A percentile compares a stretch with the other conserved stretches of the same genome.
Conservation (phyloP, 1,140 invertebrate species). For the Vanessa atalanta region DNA sequence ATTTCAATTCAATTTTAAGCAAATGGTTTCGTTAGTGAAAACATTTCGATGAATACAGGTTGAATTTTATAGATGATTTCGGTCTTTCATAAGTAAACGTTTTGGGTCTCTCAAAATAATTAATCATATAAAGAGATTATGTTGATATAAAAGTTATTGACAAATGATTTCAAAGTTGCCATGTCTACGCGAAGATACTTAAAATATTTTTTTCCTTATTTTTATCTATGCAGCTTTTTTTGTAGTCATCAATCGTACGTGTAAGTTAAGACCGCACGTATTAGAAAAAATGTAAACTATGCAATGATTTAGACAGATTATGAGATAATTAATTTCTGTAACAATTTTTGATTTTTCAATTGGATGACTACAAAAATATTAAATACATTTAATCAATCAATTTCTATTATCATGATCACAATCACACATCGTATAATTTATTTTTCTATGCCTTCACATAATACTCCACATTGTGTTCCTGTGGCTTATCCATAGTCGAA, state of each 20-base stretch:
- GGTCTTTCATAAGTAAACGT: not conserved
- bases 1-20: constrained; percentile 22
- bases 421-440: constrained; percentile 27
- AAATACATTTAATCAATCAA: not conserved
- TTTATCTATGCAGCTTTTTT: not conserved
- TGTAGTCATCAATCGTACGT: not conserved
- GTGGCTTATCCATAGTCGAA: constrained; percentile 66
- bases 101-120: constrained; percentile 1
- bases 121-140: not conserved
- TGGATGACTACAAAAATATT: constrained; percentile 17
- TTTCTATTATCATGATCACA: constrained; percentile 24
- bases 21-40: constrained; percentile 8
- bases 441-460: constrained; percentile 41
- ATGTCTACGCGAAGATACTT: not conserved
- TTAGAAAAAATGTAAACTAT: too few species aligned
- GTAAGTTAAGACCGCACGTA: not conserved
- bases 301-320: too few species aligned
- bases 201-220: not conserved
- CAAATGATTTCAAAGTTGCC: constrained; percentile 3
- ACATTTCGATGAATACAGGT: not conserved
- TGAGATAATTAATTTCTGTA: too few species aligned
- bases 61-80: not conserved
- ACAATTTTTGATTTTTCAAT: not conserved
- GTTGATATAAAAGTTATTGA: not conserved
- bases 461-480: constrained; percentile 72